Conservation (phyloP, 2,888 invertebrate species). For the Dryococelus australis region DNA sequence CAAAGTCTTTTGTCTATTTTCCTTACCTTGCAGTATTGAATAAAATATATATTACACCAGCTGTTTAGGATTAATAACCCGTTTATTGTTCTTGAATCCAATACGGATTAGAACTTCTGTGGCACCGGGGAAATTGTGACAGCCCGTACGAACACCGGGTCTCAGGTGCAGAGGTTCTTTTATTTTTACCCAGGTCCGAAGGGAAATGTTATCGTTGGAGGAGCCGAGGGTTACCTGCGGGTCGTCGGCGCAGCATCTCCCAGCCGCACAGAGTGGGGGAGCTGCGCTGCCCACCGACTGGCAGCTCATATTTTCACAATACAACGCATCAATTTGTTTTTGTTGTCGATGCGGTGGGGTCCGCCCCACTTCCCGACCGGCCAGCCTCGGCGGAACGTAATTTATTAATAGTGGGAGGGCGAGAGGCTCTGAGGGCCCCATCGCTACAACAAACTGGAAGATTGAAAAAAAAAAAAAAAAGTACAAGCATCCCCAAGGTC, state of each 20-base stretch:
- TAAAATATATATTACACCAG: too few relatives aligned
- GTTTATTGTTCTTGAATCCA: too few relatives aligned
- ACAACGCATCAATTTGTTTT: constrained; percentile 16
- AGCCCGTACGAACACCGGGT: too few relatives aligned
- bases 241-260: neutral
- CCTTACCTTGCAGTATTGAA: too few relatives aligned
- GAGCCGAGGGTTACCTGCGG: neutral
- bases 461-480: neutral
- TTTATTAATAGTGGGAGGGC: constrained; percentile 12
- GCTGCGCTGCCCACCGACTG: neutral
- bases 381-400: neutral
- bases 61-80: too few relatives aligned
- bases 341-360: neutral
- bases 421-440: neutral
- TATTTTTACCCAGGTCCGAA: neutral
- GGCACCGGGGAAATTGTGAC: too few relatives aligned
- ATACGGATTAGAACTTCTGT: too few relatives aligned
- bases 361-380: neutral
- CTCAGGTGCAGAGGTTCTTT: neutral
- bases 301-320: neutral
- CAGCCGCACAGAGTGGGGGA: neutral
- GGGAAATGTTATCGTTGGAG: neutral
- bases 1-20: too few relatives aligned
- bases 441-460: neutral
- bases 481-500: neutral